Percentiles rank a stretch among this genome's conserved stretches.
phyloP scores from a whole-genome alignment of 2,113 vertebrate species.

The Heteronetta atricapilla region DNA sequence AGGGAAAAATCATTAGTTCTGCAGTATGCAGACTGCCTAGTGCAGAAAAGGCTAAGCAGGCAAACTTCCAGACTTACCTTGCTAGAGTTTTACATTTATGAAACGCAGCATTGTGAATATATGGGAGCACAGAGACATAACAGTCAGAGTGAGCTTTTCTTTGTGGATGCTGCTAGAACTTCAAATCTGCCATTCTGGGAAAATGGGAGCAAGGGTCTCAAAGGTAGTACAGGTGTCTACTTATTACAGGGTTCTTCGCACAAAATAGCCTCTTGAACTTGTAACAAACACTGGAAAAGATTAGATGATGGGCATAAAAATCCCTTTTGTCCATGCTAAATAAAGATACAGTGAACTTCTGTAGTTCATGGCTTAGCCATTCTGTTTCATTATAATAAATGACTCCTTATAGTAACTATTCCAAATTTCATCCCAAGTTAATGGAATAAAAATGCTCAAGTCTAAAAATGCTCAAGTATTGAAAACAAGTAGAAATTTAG shows the following conservation, averaged over 20 bases:
- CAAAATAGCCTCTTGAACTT: background rate
- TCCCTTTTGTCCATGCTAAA: background rate
- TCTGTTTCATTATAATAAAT: background rate
- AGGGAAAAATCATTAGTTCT: slow-evolving; percentile 8
- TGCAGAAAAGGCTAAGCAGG: background rate
- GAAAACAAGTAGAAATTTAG: background rate
- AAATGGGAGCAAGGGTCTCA: background rate
- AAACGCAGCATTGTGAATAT: background rate
- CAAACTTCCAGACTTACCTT: background rate
- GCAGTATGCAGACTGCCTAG: background rate
- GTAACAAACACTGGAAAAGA: background rate
- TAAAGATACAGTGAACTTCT: background rate
- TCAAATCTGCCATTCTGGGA: background rate
- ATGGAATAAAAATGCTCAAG: background rate
- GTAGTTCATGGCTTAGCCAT: background rate
- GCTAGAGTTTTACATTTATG: background rate
- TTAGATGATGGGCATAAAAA: background rate
- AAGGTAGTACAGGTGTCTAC: background rate
- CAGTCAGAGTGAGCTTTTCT: background rate
- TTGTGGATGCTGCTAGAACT: background rate
- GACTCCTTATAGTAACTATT: background rate
- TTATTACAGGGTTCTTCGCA: background rate
- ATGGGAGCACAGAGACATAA: background rate
- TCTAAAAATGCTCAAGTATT: background rate
- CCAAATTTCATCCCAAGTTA: background rate